Conservation (phyloP, 1,140 invertebrate genomes). For the Leptinotarsa texana region DNA sequence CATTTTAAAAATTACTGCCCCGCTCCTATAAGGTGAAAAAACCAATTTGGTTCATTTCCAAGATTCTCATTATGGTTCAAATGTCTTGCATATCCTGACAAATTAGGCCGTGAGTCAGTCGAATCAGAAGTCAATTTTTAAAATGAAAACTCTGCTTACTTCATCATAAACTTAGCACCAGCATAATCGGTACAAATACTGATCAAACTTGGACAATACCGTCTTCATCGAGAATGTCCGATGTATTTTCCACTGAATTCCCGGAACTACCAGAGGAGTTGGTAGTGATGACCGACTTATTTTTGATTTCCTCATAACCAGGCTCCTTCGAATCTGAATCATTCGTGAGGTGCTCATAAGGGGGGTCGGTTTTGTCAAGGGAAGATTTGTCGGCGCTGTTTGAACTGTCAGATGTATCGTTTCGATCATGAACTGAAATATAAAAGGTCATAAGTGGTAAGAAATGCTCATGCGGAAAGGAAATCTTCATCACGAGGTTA, state of each 20-base stretch:
- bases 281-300: neutral
- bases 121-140: constrained; percentile 1
- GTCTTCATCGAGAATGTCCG: constrained; percentile 43
- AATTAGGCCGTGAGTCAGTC: neutral
- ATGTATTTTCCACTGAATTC: constrained; percentile 24
- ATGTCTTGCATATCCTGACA: neutral
- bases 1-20: neutral
- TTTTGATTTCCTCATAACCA: constrained; percentile 43
- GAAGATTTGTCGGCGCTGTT: constrained; percentile 39
- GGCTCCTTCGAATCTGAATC: constrained; percentile 46
- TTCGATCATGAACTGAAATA: constrained; percentile 25
- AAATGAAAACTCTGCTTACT: constrained; percentile 4
- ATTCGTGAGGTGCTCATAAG: constrained; percentile 58
- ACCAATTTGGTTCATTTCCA: no score
- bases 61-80: no score
- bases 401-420: constrained; percentile 46
- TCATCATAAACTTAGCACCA: constrained; percentile 9
- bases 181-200: neutral
- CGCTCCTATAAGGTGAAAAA: no score
- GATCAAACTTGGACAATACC: constrained; percentile 46
- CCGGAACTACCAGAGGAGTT: constrained; percentile 28
- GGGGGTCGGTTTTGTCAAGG: constrained; percentile 53
- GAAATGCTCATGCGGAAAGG: neutral
- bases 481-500: neutral
- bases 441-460: neutral